phyloP scores from a whole-genome alignment of 2,797 vertebrate genomes.

The Nannoperca australis region DNA sequence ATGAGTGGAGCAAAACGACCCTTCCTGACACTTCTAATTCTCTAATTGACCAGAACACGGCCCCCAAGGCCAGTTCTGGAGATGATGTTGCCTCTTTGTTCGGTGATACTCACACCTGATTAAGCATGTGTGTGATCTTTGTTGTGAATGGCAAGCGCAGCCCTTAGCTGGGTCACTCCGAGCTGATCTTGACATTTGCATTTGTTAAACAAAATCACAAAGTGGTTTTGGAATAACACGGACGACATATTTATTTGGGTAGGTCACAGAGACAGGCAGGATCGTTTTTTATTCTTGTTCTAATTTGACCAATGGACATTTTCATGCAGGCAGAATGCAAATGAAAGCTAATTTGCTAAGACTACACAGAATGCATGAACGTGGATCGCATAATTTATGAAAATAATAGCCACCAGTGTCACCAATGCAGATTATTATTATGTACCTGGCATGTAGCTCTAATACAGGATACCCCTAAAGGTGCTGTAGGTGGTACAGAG shows the following conservation, averaged over 20 bases:
- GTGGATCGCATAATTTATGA: slow-evolving; percentile 23
- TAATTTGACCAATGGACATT: slow-evolving; percentile 14
- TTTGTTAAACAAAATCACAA: slow-evolving; percentile 56
- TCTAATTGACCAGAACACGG: slow-evolving; percentile 69
- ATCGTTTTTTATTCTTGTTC: not conserved
- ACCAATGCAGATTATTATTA: slow-evolving; percentile 17
- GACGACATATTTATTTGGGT: slow-evolving; percentile 27
- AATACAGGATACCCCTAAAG: slow-evolving; percentile 32
- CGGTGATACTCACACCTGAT: slow-evolving; percentile 69
- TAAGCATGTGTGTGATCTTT: slow-evolving; percentile 66
- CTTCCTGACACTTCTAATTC: slow-evolving; percentile 61
- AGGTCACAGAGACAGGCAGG: slow-evolving; percentile 14
- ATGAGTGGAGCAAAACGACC: slow-evolving; percentile 47
- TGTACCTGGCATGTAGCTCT: slow-evolving; percentile 21
- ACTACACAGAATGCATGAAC: not conserved
- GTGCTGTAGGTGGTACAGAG: slow-evolving; percentile 30
- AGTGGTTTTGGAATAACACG: slow-evolving; percentile 32
- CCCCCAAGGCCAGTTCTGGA: slow-evolving; percentile 57
- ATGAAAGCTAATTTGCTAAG: not conserved
- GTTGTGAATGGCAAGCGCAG: slow-evolving; percentile 43
- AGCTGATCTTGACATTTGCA: slow-evolving; percentile 67
- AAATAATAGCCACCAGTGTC: not conserved
- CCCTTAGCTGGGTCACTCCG: slow-evolving; percentile 46
- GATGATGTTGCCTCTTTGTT: slow-evolving; percentile 55
- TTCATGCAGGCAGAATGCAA: slow-evolving; percentile 16